A percentile compares a stretch with the other conserved stretches of the same genome.
Evolutionary conservation across 2,797 vertebrate genomes (phyloP).

Genomic region (Dallia pectoralis): DNA sequence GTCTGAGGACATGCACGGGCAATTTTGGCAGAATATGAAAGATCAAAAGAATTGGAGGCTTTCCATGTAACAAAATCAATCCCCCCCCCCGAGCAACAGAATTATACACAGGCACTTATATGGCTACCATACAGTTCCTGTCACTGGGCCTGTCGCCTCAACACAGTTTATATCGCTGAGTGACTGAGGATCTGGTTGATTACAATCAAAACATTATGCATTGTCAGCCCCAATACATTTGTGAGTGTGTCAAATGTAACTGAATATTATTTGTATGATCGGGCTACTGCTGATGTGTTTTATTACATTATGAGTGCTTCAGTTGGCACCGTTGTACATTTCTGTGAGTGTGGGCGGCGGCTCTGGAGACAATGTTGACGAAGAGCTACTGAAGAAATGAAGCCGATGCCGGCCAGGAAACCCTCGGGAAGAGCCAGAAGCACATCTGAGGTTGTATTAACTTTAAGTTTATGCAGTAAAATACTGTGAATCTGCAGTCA

Average conservation of each 20-base stretch:
- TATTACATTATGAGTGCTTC: neutral
- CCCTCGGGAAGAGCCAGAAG: too few relatives aligned
- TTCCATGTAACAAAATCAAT: slow-evolving; percentile 30
- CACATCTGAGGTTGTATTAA: neutral
- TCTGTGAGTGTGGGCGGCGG: neutral
- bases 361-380: neutral
- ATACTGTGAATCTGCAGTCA: neutral
- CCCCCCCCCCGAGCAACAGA: slow-evolving; percentile 23
- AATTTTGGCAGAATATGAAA: slow-evolving; percentile 41
- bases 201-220: neutral
- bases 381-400: neutral
- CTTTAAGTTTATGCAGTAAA: neutral
- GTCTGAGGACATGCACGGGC: slow-evolving; percentile 41
- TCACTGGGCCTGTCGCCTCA: neutral
- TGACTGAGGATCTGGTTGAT: neutral
- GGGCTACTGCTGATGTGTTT: neutral
- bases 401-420: too few relatives aligned
- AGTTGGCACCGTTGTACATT: neutral
- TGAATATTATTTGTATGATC: neutral
- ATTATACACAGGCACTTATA: neutral
- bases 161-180: neutral
- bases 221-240: neutral
- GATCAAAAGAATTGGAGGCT: slow-evolving; percentile 16
- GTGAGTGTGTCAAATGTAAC: neutral
- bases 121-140: neutral